A percentile compares a stretch with the other conserved stretches of the same genome.
Evolutionary conservation across 35 echinoderm and acorn worm species (phyloP).

Genomic region (Diadema setosum): DNA sequence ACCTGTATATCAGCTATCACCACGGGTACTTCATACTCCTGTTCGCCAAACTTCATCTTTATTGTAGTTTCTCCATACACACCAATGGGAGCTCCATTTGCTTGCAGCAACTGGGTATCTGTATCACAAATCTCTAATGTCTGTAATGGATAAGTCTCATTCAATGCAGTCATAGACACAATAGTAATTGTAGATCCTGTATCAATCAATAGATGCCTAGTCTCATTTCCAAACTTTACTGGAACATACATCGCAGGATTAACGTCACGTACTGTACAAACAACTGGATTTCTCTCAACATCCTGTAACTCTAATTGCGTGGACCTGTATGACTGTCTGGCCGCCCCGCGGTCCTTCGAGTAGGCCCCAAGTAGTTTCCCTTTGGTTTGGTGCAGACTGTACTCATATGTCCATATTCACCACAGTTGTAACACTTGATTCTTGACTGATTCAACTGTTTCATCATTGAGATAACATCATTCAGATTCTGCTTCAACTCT

Average conservation of each 20-base stretch:
- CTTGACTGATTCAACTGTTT: background rate
- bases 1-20: conserved; percentile 35
- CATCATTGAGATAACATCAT: background rate
- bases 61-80: background rate
- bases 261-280: background rate
- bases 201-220: background rate
- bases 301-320: background rate
- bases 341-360: background rate
- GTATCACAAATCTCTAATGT: background rate
- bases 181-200: background rate
- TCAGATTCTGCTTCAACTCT: background rate
- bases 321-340: background rate
- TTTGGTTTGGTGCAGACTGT: background rate
- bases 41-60: background rate
- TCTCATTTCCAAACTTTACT: background rate
- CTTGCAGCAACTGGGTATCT: background rate
- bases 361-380: background rate
- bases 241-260: background rate
- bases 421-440: background rate
- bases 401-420: background rate
- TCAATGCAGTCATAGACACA: background rate
- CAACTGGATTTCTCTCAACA: background rate
- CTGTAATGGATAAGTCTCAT: background rate
- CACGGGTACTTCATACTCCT: background rate
- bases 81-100: background rate